phyloP scores from a whole-genome alignment of 2,888 invertebrate species.

The Folsomia manolachei region DNA sequence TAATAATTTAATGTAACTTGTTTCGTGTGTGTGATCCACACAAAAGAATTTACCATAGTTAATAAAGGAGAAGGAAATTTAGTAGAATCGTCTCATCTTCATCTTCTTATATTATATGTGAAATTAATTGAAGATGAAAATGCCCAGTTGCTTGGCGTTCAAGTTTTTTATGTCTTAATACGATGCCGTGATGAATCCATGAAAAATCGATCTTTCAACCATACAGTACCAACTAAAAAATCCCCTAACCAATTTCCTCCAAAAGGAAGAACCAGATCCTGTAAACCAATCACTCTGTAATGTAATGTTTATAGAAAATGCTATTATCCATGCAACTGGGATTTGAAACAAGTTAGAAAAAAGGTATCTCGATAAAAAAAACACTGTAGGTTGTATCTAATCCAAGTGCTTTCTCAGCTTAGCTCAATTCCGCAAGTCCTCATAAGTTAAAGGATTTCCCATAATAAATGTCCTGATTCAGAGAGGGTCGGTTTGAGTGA shows the following conservation, averaged over 20 bases:
- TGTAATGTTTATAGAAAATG: conserved; percentile 3
- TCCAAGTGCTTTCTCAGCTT: too few species aligned
- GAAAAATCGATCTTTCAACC: conserved; percentile 21
- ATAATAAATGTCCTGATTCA: not conserved
- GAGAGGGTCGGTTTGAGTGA: not conserved
- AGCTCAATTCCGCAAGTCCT: not conserved
- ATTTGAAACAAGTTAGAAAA: too few species aligned
- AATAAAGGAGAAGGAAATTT: too few species aligned
- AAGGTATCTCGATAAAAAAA: too few species aligned
- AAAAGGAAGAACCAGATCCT: not conserved
- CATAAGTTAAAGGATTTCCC: not conserved
- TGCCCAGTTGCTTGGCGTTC: not conserved
- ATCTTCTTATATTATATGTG: too few species aligned
- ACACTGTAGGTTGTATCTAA: too few species aligned
- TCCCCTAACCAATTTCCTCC: conserved; percentile 19
- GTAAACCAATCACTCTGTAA: conserved; percentile 6
- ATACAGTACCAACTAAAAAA: conserved; percentile 7
- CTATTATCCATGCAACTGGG: too few species aligned
- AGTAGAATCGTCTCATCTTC: too few species aligned
- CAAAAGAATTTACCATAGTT: too few species aligned
- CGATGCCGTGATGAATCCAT: conserved; percentile 11
- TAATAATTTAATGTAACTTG: too few species aligned
- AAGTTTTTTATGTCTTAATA: not conserved
- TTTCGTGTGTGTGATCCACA: too few species aligned
- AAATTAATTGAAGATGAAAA: not conserved